phyloP scores from a whole-genome alignment of 37 sponge, comb jelly and placozoan species.

The Eunapius fragilis region DNA sequence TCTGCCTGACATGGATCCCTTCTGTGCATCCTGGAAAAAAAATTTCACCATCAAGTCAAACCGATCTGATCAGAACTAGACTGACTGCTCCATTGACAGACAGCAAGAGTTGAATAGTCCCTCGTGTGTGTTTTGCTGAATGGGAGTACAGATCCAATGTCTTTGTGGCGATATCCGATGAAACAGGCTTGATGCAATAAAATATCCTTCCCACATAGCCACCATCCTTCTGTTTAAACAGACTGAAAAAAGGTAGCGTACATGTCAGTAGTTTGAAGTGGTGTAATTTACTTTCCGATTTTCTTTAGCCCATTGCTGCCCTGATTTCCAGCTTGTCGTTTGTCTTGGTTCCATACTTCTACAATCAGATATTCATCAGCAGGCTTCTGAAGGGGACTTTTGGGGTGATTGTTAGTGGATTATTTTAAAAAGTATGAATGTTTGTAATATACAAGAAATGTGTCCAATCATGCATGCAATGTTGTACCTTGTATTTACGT shows the following conservation, averaged over 20 bases:
- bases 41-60: neutral
- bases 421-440: too few relatives aligned
- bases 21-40: neutral
- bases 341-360: constrained; percentile 36
- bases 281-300: neutral
- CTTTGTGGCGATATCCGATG: constrained; percentile 25
- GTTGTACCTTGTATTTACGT: too few relatives aligned
- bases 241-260: too few relatives aligned
- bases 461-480: too few relatives aligned
- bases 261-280: too few relatives aligned
- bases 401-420: neutral
- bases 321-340: neutral
- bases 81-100: neutral
- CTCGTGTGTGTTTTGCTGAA: constrained; percentile 42
- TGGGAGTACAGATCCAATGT: constrained; percentile 41
- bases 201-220: constrained; percentile 62
- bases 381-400: constrained; percentile 29
- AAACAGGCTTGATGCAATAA: constrained; percentile 26
- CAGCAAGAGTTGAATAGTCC: constrained; percentile 2
- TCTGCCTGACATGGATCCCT: neutral
- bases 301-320: neutral
- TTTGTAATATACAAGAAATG: too few relatives aligned
- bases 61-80: neutral
- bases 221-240: neutral
- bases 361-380: constrained; percentile 37